Base-by-base conservation (phyloP, 2,797 vertebrate species). In the Acropternis orthonyx region DNA sequence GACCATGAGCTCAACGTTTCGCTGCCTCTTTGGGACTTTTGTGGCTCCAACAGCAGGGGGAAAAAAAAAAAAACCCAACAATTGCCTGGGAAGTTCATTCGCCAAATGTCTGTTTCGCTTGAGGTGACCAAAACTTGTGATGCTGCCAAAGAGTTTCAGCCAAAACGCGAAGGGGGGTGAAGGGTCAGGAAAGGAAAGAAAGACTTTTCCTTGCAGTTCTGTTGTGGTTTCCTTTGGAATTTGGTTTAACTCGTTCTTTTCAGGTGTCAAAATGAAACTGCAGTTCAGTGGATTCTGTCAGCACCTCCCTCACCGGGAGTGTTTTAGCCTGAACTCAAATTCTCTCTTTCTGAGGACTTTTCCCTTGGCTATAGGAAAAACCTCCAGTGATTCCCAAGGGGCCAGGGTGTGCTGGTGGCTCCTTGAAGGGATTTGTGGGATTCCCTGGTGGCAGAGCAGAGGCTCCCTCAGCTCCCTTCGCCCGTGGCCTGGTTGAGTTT, bases 101-200 rank as follows among this genome's bases (percentile, higher is more conserved):
- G 72, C 90, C 71, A 89, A 76, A 89, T 37, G 55, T 68, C 79
- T 88, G 75, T 82, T 95, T 92, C 73, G 71, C 71, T 89, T 54
- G 91, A 88, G 80, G 65, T 86, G 84, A 75, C 82, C 88, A 65
- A 93, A 89, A 37, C 34, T 44, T 69, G 82, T 58, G 72, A 52
- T 65, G 73, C 34, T 75, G 72, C 88, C 92, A 72, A 66, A 66
- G 58, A 2, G 1, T 79, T 88, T 78, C 26, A 26, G 78, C 62
- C 92, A 81, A 78, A 91, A 79, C 19, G 34, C 1, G 0, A 49
- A 61, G 0, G 8, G 8, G 24, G 41, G 55, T 27, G n/a, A 85
- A 80, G 51, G 65, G 72, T 85, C 56, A 46, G 63, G 66, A 56
- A 58, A 83, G 51, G n/a, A 71, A 67, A 32, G 83, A 81, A 67